Evolutionary conservation across 2,888 invertebrate genomes (phyloP).

Genomic region (Ornithoptera priamus): DNA sequence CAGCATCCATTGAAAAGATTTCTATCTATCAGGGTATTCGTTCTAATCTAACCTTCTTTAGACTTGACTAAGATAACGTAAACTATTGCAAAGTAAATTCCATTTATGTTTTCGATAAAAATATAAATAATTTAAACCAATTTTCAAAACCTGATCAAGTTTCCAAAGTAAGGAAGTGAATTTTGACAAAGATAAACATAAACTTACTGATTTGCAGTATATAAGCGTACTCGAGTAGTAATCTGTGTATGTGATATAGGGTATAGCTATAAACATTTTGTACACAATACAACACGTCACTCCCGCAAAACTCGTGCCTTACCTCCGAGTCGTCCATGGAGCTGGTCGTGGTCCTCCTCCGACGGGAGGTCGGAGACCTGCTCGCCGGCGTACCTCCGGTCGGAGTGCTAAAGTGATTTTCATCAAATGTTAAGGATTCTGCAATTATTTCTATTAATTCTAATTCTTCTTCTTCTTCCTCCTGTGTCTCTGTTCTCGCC

Average conservation of each 20-base stretch:
- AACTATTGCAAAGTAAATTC: too few species aligned
- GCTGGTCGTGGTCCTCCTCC: slow-evolving; percentile 53
- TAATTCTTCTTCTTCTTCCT: slow-evolving; percentile 36
- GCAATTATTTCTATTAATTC: slow-evolving; percentile 37
- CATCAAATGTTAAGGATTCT: slow-evolving; percentile 67
- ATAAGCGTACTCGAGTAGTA: slow-evolving; percentile 6
- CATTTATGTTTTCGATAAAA: too few species aligned
- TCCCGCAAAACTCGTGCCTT: slow-evolving; percentile 52
- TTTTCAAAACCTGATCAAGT: too few species aligned
- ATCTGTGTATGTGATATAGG: slow-evolving; percentile 2
- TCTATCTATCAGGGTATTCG: too few species aligned
- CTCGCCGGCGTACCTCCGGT: slow-evolving; percentile 58
- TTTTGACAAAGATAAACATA: background rate
- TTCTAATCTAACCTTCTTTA: too few species aligned
- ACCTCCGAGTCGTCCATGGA: slow-evolving; percentile 74
- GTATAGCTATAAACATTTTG: slow-evolving; percentile 22
- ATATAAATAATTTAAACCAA: too few species aligned
- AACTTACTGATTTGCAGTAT: background rate
- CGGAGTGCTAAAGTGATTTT: slow-evolving; percentile 77
- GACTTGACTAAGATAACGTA: too few species aligned
- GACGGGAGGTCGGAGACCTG: slow-evolving; percentile 41
- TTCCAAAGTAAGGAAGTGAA: too few species aligned
- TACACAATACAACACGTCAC: slow-evolving; percentile 45
- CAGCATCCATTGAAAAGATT: too few species aligned
- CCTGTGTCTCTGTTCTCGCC: slow-evolving; percentile 28